Evolutionary conservation across 2,113 vertebrate genomes (phyloP).

Genomic region (Monopterus albus): DNA sequence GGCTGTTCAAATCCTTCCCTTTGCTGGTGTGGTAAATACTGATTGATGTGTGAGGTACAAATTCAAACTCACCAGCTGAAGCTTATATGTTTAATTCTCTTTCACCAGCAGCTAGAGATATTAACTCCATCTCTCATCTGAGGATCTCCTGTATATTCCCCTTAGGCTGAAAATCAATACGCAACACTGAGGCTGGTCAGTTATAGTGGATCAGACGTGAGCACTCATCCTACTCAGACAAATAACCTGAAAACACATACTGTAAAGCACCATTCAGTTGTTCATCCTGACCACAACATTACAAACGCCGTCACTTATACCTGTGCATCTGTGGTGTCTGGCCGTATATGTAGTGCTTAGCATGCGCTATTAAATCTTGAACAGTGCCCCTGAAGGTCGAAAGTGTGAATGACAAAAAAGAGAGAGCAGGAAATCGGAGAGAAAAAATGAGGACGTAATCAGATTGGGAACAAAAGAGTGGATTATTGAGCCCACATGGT

Average conservation of each 20-base stretch:
- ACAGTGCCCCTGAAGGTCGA: constrained; percentile 36
- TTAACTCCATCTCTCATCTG: constrained; percentile 51
- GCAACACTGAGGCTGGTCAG: constrained; percentile 32
- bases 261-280: constrained; percentile 33
- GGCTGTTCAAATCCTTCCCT: constrained; percentile 1
- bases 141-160: constrained; percentile 37
- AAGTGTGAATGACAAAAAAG: constrained; percentile 14
- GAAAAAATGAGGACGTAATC: constrained; percentile 38
- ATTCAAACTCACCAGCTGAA: constrained; percentile 8
- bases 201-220: constrained; percentile 55
- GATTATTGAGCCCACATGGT: constrained; percentile 60
- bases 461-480: constrained; percentile 59
- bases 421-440: constrained; percentile 17
- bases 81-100: constrained; percentile 41
- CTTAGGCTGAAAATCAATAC: constrained; percentile 68
- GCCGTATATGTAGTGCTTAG: not conserved
- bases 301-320: constrained; percentile 30
- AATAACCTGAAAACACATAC: constrained; percentile 43
- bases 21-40: constrained; percentile 14
- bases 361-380: constrained; percentile 1
- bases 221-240: constrained; percentile 27
- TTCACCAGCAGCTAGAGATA: constrained; percentile 46
- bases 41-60: constrained; percentile 30
- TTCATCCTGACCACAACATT: constrained; percentile 27
- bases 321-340: too few relatives aligned